phyloP scores from a whole-genome alignment of 2,888 invertebrate genomes.

The Acrocyrtus sp. region DNA sequence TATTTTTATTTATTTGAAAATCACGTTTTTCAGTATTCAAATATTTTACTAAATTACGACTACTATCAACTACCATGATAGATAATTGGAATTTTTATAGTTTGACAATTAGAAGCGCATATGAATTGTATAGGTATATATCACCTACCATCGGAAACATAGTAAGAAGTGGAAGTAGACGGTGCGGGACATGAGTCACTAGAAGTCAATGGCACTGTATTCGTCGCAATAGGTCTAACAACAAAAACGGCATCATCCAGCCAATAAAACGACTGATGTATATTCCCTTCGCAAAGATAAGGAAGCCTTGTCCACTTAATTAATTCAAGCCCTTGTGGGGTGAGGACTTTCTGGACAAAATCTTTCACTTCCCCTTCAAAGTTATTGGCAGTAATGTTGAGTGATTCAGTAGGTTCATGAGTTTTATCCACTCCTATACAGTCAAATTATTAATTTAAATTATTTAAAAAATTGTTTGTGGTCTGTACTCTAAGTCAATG shows the following conservation, averaged over 20 bases:
- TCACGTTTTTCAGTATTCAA: no score
- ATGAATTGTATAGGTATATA: no score
- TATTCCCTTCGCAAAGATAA: conserved; percentile 96
- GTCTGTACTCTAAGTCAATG: no score
- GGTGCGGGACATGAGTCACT: neutral
- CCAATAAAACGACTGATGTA: conserved; percentile 91
- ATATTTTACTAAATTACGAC: no score
- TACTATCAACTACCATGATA: no score
- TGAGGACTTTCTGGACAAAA: conserved; percentile 74
- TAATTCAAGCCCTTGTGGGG: conserved; percentile 78
- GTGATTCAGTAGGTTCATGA: conserved; percentile 77
- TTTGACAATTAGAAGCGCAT: no score
- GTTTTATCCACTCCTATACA: conserved; percentile 67
- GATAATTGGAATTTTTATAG: no score
- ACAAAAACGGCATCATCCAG: conserved; percentile 91
- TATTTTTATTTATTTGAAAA: no score
- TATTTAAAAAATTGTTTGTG: no score
- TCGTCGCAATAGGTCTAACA: conserved; percentile 69
- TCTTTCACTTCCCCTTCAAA: conserved; percentile 85
- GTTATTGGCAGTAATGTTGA: conserved; percentile 74
- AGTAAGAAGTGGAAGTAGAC: no score
- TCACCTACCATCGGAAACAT: no score
- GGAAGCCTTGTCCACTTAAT: conserved; percentile 90
- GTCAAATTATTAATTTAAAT: neutral
- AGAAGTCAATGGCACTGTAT: neutral